Evolutionary conservation across 2,797 vertebrate genomes (phyloP), one percentile per base, ranked within the genome.

Genomic region (Rhinichthys osculus): DNA sequence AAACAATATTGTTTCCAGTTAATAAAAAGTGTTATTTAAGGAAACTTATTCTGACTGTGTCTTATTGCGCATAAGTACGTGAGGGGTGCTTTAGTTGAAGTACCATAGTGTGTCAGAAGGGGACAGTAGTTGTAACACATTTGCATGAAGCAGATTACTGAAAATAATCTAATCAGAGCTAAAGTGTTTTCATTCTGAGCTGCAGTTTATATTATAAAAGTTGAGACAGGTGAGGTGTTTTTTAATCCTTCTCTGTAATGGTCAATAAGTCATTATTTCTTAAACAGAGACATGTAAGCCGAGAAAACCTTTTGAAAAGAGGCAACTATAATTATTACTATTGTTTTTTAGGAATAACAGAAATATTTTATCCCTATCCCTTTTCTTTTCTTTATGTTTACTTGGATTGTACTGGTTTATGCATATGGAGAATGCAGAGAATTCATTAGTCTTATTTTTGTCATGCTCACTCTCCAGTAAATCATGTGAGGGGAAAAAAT

Each of bases 21-120:
- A 84, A 78, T 85, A 78, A 85, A 85, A 44, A 71, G 74, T 66
- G 42, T 47, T 76, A 76, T 83, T 73, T 77, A 84, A 78, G 5
- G 7, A 19, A 59, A 78, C 11, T 17, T 7, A 23, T 69, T 69
- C 5, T 70, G 44, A 35, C 2, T 52, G 14, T 69, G 35, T 70
- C 62, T 70, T 7, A 52, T n/a, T 70, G 30, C 40, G 35, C 64
- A 23, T 2, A 69, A 23, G 40, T 73, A 5, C 14, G 42, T 44
- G 42, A 38, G 42, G 16, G 59, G 8, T 35, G 40, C 76, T n/a
- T 70, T 27, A 5, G n/a, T 52, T 38, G 27, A 70, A 59, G 38
- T 85, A 71, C n/a, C n/a, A 47, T 17, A 44, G 27, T 70, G 9
- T 72, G 27, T 62, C 83, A 85, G 30, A 47, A 50, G 83, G 76